Conservation (phyloP, 2,888 invertebrate species). For the Cosmia pyralina region DNA sequence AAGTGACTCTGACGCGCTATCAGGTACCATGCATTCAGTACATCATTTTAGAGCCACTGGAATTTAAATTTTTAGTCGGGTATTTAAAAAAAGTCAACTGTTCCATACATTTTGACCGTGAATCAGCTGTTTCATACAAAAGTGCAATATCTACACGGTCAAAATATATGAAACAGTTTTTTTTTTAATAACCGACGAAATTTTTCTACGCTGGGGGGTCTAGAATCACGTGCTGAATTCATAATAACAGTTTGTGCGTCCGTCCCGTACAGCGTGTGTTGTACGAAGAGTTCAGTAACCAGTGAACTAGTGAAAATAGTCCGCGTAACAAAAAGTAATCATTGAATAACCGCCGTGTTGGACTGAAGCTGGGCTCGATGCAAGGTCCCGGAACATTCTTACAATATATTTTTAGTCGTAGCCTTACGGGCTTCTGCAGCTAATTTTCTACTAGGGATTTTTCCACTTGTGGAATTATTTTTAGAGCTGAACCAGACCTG, state of each 20-base stretch:
- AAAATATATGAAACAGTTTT: neutral
- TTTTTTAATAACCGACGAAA: neutral
- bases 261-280: constrained; percentile 1
- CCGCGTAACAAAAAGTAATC: neutral
- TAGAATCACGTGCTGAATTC: neutral
- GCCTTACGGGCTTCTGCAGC: neutral
- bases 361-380: constrained; percentile 41
- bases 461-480: neutral
- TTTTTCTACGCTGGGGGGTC: neutral
- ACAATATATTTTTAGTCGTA: neutral
- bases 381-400: constrained; percentile 4
- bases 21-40: neutral
- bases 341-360: constrained; percentile 8
- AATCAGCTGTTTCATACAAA: neutral
- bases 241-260: neutral
- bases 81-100: neutral
- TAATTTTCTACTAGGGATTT: constrained; percentile 1
- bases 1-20: neutral
- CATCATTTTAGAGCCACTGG: neutral
- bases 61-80: neutral
- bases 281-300: neutral
- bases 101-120: neutral
- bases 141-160: neutral
- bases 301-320: neutral
- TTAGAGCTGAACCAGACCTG: neutral